Percentiles rank a stretch among this genome's conserved stretches.
Conservation (phyloP, 1,140 invertebrate genomes). For the Drosophila lini region DNA sequence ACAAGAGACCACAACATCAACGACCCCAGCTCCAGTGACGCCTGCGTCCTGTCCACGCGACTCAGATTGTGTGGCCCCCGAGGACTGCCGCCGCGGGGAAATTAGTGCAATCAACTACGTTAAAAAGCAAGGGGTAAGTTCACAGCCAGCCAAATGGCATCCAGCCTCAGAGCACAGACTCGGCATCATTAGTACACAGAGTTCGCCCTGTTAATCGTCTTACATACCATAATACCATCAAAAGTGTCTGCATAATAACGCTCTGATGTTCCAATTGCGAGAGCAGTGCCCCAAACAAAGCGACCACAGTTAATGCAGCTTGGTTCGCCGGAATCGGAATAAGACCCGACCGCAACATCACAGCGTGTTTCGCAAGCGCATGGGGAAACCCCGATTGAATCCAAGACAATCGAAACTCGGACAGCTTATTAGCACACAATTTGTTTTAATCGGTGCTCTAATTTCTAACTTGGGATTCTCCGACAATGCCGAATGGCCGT, state of each 20-base stretch:
- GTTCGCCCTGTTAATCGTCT: constrained; percentile 2
- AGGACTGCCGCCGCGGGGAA: constrained; percentile 77
- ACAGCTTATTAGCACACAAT: constrained; percentile 77
- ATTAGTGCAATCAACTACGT: constrained; percentile 72
- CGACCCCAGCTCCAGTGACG: constrained; percentile 61
- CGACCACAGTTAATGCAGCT: constrained; percentile 29
- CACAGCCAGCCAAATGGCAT: constrained; percentile 11
- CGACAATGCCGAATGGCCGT: constrained; percentile 2
- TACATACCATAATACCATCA: constrained; percentile 41
- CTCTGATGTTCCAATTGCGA: constrained; percentile 67
- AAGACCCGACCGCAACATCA: constrained; percentile 34
- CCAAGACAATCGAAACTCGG: constrained; percentile 30
- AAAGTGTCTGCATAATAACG: constrained; percentile 48
- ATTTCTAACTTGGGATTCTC: constrained; percentile 30
- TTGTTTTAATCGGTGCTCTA: constrained; percentile 40
- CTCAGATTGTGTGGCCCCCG: constrained; percentile 72
- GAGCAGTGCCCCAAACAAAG: constrained; percentile 57
- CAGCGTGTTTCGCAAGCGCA: constrained; percentile 57
- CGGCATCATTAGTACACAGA: constrained; percentile 27
- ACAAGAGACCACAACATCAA: constrained; percentile 54
- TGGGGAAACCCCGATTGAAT: constrained; percentile 11
- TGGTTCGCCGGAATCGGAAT: constrained; percentile 7
- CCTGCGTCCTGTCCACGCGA: constrained; percentile 60
- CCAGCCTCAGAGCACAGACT: neutral
- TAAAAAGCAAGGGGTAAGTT: constrained; percentile 75